Percentiles rank a stretch among this genome's conserved stretches.
phyloP scores from a whole-genome alignment of 2,113 vertebrate genomes.

The Panurus biarmicus region DNA sequence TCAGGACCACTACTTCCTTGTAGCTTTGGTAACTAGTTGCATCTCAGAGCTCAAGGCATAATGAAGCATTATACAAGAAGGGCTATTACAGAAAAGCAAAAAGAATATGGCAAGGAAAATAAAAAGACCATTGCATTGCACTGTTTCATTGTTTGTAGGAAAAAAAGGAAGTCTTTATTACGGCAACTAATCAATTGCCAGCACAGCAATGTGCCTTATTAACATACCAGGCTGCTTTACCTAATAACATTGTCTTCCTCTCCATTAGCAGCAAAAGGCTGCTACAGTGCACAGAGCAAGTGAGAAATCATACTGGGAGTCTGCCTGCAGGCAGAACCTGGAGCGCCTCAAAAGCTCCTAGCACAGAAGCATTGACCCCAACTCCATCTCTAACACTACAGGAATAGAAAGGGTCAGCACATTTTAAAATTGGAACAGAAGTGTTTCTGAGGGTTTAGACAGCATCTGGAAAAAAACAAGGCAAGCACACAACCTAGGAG shows the following conservation, averaged over 20 bases:
- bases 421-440: neutral
- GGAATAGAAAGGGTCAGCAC: neutral
- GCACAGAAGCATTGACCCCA: neutral
- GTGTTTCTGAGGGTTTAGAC: neutral
- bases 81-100: neutral
- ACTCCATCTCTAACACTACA: neutral
- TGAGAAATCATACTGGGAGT: neutral
- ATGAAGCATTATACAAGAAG: neutral
- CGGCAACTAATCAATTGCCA: neutral
- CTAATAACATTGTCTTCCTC: neutral
- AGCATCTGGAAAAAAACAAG: neutral
- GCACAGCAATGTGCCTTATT: neutral
- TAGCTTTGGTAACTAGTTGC: neutral
- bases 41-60: neutral
- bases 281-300: neutral
- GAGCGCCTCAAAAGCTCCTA: neutral
- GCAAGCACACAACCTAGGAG: neutral
- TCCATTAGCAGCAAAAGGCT: neutral
- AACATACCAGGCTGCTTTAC: neutral
- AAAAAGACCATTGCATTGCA: neutral
- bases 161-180: neutral
- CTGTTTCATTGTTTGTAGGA: neutral
- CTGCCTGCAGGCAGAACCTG: neutral
- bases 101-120: neutral
- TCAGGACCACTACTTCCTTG: neutral